Evolutionary conservation across 2,888 invertebrate species (phyloP), one percentile per base, ranked within the genome.

Genomic region (Lagria hirta): DNA sequence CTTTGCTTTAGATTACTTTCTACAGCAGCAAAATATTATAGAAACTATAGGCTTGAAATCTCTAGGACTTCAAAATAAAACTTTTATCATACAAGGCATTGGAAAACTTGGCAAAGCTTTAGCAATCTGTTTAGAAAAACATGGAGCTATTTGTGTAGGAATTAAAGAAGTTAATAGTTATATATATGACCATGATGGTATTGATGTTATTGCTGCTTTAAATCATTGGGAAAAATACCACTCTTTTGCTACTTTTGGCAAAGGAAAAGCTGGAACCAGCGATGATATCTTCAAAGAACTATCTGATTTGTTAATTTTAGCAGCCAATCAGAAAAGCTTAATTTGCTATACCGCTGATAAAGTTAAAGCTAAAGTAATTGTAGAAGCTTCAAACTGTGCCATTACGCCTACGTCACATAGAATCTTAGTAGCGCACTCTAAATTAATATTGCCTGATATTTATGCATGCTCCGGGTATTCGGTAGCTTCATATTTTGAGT

Each of bases 381-480:
- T 71, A 2, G 72, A 72, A 53, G 68, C 65, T 4, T 62, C 69
- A 6, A 62, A 68, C 43, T 59, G 65, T 12, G 58, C 69, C 2
- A 49, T 70, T 3, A 64, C 68, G 1, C 71, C 71, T 1, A 57
- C 62, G 1, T 62, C 70, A 4, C 65, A 70, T 43, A 65, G 57
- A 55, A 66, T 67, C 33, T 51, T 71, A 12, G 49, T 54, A 0
- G 53, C 52, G 2, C 60, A 55, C 18, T 47, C 48, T 1, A 66
- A 62, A 48, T 40, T 71, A 2, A 61, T 71, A 4, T 50, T 72
- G 10, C 72, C 72, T 2, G 70, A 70, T 51, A 58, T 72, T 30
- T 64, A 63, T 22, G 61, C 64, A 3, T 65, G 64, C 33, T 55
- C 61, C 3, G 70, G 68, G 3, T 51, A 58, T 2, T 60, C 63